Evolutionary conservation across 2,113 vertebrate genomes (phyloP).

Genomic region (Chunga burmeisteri): DNA sequence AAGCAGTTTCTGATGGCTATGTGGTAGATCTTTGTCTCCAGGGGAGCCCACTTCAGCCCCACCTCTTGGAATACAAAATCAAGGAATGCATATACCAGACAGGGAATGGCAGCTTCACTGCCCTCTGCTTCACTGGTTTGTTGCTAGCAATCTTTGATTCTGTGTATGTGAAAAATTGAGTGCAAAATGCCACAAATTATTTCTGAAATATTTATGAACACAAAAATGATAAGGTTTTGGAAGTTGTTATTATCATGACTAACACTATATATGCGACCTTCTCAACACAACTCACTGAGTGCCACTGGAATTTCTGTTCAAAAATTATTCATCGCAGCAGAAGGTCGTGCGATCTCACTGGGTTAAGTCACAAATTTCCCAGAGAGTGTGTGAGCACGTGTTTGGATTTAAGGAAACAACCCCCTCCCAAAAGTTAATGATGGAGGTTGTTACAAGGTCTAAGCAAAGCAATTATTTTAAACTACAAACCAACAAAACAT

Average conservation of each 20-base stretch:
- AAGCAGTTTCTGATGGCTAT: neutral
- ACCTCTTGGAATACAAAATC: neutral
- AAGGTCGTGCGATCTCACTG: neutral
- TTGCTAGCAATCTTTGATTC: neutral
- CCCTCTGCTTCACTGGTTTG: neutral
- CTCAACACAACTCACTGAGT: neutral
- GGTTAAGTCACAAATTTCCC: neutral
- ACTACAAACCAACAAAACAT: slow-evolving; percentile 7
- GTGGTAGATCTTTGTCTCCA: neutral
- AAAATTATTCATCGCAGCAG: neutral
- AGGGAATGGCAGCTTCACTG: neutral
- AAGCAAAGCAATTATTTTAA: slow-evolving; percentile 46
- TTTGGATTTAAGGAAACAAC: neutral
- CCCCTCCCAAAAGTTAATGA: neutral
- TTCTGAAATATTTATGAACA: slow-evolving; percentile 28
- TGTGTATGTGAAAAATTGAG: neutral
- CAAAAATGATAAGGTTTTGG: neutral
- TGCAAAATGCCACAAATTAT: slow-evolving; percentile 17
- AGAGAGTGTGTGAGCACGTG: neutral
- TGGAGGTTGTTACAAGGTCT: neutral
- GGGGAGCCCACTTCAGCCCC: neutral
- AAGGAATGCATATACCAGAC: neutral
- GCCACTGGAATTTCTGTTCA: neutral
- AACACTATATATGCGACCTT: neutral
- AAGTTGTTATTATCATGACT: neutral